Evolutionary conservation across 1,140 invertebrate genomes (phyloP).

Genomic region (Anadara kagoshimensis): DNA sequence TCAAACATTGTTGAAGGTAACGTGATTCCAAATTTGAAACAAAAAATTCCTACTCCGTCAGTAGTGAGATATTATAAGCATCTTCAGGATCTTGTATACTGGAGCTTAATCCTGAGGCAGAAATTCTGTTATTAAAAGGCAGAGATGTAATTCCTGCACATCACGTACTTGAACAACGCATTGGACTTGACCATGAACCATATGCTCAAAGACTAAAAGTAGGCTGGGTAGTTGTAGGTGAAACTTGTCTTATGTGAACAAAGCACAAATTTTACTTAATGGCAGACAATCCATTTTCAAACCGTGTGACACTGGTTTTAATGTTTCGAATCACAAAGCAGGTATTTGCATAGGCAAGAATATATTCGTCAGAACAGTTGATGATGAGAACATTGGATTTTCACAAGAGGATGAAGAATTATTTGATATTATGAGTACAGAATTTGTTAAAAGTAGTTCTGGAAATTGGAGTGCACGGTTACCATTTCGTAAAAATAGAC

Average conservation of each 20-base stretch:
- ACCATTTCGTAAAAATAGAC: constrained; percentile 21
- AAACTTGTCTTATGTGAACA: background rate
- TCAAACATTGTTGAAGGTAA: constrained; percentile 25
- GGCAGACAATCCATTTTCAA: constrained; percentile 1
- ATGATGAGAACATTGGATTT: background rate
- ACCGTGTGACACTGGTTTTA: constrained; percentile 20
- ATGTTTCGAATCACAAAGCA: background rate
- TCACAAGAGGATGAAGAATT: constrained; percentile 10
- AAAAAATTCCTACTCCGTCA: too few relatives aligned
- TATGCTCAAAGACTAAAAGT: constrained; percentile 28
- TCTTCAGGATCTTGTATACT: constrained; percentile 24
- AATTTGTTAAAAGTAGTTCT: constrained; percentile 9
- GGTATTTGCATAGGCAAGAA: background rate
- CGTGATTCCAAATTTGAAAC: constrained; percentile 27
- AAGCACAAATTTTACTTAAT: background rate
- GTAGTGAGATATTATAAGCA: too few relatives aligned
- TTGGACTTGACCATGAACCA: background rate
- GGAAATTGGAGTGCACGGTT: constrained; percentile 31
- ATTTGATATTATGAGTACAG: background rate
- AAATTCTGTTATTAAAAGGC: constrained; percentile 26
- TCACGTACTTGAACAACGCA: constrained; percentile 27
- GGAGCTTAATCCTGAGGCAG: background rate
- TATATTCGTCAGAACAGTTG: constrained; percentile 4
- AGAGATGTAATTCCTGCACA: too few relatives aligned
- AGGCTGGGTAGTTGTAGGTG: constrained; percentile 36